Evolutionary conservation across 1,140 invertebrate genomes (phyloP), one percentile per base, ranked within the genome.

Genomic region (Thalassaphorura encarpata): DNA sequence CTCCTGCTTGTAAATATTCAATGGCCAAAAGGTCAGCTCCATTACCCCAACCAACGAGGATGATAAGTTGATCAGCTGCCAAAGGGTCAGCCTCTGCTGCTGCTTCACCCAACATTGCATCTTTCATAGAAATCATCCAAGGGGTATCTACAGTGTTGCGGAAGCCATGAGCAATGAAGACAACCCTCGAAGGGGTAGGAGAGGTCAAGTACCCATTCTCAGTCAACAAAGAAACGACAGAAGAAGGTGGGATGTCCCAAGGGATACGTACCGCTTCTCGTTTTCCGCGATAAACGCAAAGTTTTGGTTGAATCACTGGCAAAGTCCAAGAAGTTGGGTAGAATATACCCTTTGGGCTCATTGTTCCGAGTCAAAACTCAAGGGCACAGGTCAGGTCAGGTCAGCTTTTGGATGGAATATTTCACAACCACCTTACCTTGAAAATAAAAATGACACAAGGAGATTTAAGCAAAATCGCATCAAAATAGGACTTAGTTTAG

Each of bases 31-130:
- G 26, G 16, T 53, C 40, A 2, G 45, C 39, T 1, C 50, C 54
- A 16, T 52, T 49, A 8, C 60, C 54, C 55, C 60, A 57, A 16
- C 43, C 54, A 40, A 61, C 36, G 1, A 61, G 29, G 0, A 61
- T 39, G 19, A 58, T 52, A 15, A 55, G 55, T 51, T 61, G 54
- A 29, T 52, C 54, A 11, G 26, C 18, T 2, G 16, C 18, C n/a
- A n/a, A n/a, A n/a, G n/a, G n/a, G n/a, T n/a, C n/a, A n/a, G n/a
- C n/a, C n/a, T n/a, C n/a, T n/a, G n/a, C n/a, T n/a, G n/a, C n/a
- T n/a, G n/a, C n/a, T 24, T 56, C 49, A 1, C 5, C 18, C 13
- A 57, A 45, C 19, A 61, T 26, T 2, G 43, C 55, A 33, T 61
- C 55, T 40, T 61, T 61, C 45, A 61, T 24, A 3, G 15, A 24